phyloP scores from a whole-genome alignment of 2,888 invertebrate genomes.

The Criorhina ranunculi region DNA sequence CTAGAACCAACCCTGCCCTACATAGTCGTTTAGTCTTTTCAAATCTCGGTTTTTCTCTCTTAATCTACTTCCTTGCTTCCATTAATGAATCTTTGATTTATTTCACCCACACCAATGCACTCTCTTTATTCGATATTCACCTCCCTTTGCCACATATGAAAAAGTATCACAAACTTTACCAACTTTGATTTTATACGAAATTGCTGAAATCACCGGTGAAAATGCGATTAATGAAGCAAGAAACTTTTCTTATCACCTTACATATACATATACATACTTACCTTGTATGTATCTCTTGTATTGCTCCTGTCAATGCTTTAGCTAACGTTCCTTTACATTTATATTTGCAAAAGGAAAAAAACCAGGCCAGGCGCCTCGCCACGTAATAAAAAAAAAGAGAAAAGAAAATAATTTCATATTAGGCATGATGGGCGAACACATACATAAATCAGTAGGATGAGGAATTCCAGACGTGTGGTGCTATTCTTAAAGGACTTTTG shows the following conservation, averaged over 20 bases:
- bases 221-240: slow-evolving; percentile 26
- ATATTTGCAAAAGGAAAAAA: background rate
- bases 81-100: background rate
- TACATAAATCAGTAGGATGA: background rate
- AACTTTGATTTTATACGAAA: slow-evolving; percentile 16
- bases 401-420: slow-evolving; percentile 14
- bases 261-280: too few relatives aligned
- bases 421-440: background rate
- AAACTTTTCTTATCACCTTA: slow-evolving; percentile 8
- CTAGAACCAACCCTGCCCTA: too few relatives aligned
- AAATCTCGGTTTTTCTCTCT: too few relatives aligned
- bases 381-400: background rate
- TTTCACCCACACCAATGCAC: too few relatives aligned
- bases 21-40: too few relatives aligned
- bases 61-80: too few relatives aligned
- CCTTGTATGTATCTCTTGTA: background rate
- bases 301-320: slow-evolving; percentile 9
- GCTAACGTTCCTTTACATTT: slow-evolving; percentile 5
- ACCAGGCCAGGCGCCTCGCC: background rate
- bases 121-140: background rate
- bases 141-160: background rate
- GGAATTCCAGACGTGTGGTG: slow-evolving; percentile 2
- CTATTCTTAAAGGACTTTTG: background rate
- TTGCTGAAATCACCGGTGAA: slow-evolving; percentile 22
- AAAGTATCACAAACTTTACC: slow-evolving; percentile 25